Evolutionary conservation across 1,140 invertebrate genomes (phyloP).

Genomic region (Bombus confusus): DNA sequence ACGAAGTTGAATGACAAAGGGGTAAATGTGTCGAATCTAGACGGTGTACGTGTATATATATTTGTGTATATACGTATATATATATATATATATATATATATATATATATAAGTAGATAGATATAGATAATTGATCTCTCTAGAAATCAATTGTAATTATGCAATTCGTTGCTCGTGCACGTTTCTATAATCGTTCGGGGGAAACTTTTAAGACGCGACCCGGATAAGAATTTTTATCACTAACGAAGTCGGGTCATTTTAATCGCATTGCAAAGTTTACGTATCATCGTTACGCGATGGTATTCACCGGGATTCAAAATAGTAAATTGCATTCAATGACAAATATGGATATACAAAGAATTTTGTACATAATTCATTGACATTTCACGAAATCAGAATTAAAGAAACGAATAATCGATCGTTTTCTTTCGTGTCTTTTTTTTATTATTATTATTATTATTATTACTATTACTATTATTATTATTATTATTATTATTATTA

Average conservation of each 20-base stretch:
- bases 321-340: background rate
- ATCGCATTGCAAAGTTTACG: background rate
- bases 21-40: slow-evolving; percentile 10
- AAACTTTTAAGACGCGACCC: slow-evolving; percentile 7
- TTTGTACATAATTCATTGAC: slow-evolving; percentile 38
- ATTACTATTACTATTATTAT: no score
- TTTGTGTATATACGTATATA: slow-evolving; percentile 29
- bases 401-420: background rate
- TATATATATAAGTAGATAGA: slow-evolving; percentile 34
- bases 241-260: background rate
- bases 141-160: slow-evolving; percentile 41
- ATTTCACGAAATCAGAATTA: background rate
- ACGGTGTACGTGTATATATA: slow-evolving; percentile 35
- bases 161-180: slow-evolving; percentile 45
- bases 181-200: slow-evolving; percentile 17
- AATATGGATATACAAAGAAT: background rate
- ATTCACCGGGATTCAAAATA: background rate
- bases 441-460: background rate
- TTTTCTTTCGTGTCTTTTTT: background rate
- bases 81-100: slow-evolving; percentile 36
- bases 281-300: background rate
- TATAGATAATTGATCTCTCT: slow-evolving; percentile 44
- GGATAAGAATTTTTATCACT: background rate
- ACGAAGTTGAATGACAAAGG: background rate
- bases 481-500: no score